Conservation (phyloP, 2,797 vertebrate genomes). For the Liasis olivaceus region DNA sequence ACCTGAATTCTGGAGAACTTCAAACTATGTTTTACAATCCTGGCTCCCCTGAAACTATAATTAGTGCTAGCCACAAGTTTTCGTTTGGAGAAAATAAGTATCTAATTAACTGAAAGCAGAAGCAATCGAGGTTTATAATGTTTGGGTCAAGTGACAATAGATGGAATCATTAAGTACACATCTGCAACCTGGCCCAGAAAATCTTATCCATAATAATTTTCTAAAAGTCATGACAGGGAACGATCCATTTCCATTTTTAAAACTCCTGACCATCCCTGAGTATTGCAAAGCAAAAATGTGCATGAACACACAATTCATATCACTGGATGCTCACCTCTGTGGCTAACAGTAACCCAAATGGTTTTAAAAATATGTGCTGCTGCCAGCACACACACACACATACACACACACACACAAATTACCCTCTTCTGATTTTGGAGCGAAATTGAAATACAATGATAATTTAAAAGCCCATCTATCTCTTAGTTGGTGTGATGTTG, state of each 20-base stretch:
- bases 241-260: neutral
- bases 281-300: neutral
- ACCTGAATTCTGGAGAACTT: neutral
- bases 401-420: neutral
- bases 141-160: neutral
- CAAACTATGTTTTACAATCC: neutral
- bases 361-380: neutral
- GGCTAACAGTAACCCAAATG: neutral
- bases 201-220: neutral
- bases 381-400: neutral
- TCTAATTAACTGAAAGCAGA: neutral
- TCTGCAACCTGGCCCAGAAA: neutral
- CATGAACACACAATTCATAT: neutral
- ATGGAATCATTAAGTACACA: neutral
- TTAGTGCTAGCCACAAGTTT: neutral
- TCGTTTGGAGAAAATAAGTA: neutral
- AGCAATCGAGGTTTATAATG: neutral
- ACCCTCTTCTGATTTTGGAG: neutral
- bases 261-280: neutral
- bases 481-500: neutral
- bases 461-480: neutral
- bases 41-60: neutral
- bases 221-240: constrained; percentile 5
- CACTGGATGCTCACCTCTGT: neutral
- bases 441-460: neutral